Percentiles rank a stretch among this genome's conserved stretches.
Conservation (phyloP, 1,140 invertebrate genomes). For the Cecropterus lyciades region DNA sequence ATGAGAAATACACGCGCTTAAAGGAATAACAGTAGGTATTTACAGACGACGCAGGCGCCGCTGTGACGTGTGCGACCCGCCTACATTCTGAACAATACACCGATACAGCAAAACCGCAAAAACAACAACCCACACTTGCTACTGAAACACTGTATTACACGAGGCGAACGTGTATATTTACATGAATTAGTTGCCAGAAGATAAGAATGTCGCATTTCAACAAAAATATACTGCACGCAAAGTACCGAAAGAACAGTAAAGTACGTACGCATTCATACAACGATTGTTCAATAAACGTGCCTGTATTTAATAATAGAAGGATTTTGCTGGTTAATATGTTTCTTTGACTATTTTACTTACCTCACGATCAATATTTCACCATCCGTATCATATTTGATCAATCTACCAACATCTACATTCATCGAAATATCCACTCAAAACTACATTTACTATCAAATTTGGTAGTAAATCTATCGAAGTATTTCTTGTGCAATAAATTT, state of each 20-base stretch:
- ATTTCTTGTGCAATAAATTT: constrained; percentile 1
- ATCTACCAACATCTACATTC: no score
- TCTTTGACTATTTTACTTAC: no score
- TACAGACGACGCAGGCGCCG: neutral
- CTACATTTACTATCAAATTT: no score
- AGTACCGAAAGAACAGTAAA: neutral
- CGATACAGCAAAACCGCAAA: constrained; percentile 24
- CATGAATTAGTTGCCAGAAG: neutral
- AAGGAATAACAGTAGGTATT: neutral
- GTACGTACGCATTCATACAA: neutral
- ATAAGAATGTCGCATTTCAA: neutral
- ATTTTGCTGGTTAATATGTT: no score
- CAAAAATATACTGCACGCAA: neutral
- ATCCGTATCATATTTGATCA: no score
- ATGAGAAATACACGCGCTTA: neutral
- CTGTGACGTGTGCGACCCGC: constrained; percentile 49
- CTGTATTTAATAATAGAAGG: no score
- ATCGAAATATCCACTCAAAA: no score
- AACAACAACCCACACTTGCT: constrained; percentile 5
- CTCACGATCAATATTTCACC: no score
- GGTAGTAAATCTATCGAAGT: neutral
- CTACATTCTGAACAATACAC: constrained; percentile 37
- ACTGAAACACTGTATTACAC: neutral
- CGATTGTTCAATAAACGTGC: no score
- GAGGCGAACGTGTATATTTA: neutral